Base-by-base conservation (phyloP, 2,888 invertebrate species). In the Apocheima hispidaria region DNA sequence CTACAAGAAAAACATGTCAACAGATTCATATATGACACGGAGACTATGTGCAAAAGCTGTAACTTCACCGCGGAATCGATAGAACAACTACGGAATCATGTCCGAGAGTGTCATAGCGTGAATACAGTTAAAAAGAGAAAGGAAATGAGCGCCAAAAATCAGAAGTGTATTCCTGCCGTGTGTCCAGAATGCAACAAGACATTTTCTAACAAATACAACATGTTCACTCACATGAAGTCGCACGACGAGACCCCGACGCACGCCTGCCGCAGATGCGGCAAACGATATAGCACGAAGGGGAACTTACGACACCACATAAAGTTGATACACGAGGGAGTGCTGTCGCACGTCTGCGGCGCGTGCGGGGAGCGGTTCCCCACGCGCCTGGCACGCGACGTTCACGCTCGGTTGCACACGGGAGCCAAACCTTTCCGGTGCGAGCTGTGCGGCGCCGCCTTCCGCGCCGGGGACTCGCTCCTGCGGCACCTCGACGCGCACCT, bases 281-380 rank as follows among this genome's bases (percentile, higher is more conserved):
- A 88, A 51, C 78, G 73, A 0, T 94, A 93, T 74, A 88, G 84
- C 54, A 88, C 82, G 10, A 86, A 76, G 36, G 87, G 91, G 0
- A 91, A 88, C 35, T 77, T 94, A 33, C 85, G 78, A 14, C 81
- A 81, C 16, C 94, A 94, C 70, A 74, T 74, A 60, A 87, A 84
- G 63, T 26, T 79, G 0, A 81, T 81, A 0, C 94, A 94, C 63
- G 85, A 87, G 3, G 87, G 93, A 4, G 72, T 83, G 1, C 81
- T 92, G 55, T 84, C 84, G 0, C 86, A 86, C 70, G 56, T 79
- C 0, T 94, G 94, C 68, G 55, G 79, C 0, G 71, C 76, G 12
- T 94, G 94, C 68, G 86, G 86, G 0, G 93, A 93, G 62, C 85
- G 84, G 2, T 94, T 94, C 68, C 88, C 93, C 0, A 82, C 90